Base-by-base conservation (phyloP, 2,113 vertebrate genomes). In the Arvicanthis niloticus region DNA sequence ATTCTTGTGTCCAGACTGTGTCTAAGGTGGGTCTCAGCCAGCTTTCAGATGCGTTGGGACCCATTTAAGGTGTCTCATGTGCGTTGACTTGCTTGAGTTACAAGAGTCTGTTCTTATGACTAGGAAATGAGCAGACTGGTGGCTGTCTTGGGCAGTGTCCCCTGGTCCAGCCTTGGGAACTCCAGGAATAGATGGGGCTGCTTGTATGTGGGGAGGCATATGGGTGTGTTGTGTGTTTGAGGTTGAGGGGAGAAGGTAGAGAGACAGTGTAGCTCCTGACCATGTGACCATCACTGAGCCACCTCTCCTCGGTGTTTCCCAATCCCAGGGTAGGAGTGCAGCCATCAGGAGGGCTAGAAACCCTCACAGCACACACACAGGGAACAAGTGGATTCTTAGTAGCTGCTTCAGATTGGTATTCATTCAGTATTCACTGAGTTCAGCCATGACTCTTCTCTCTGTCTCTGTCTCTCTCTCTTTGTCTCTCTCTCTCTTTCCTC, bases 401-500 rank as follows among this genome's bases (percentile, higher is more conserved):
- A 12, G 82, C 82, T 86, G 40, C 56, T 62, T n/a, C 1, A n/a
- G 26, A 15, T 29, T 29, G 56, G 24, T 62, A 42, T 21, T 58
- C 37, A 81, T 21, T 22, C 45, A 90, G 9, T 11, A 37, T 19
- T 40, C 16, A 11, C 37, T 22, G 19, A n/a, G 48, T 6, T n/a
- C 65, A 68, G 65, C 7, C 40, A 67, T 1, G 48, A 13, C 19
- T 31, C 58, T 31, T 17, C 34, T n/a, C 22, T n/a, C 1, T 16
- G 7, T 29, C 16, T 24, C 3, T 45, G 5, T 34, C 3, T 29
- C 22, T 34, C 13, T 37, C 13, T 37, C 13, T 37, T 1, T 15
- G 0, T 37, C 16, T 17, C 29, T 16, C 2, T 15, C 7, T 13
- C 2, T 9, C 10, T 7, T 7, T 34, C 17, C 1, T 3, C 10